phyloP scores from a whole-genome alignment of 2,113 vertebrate species.

The Trachemys scripta region DNA sequence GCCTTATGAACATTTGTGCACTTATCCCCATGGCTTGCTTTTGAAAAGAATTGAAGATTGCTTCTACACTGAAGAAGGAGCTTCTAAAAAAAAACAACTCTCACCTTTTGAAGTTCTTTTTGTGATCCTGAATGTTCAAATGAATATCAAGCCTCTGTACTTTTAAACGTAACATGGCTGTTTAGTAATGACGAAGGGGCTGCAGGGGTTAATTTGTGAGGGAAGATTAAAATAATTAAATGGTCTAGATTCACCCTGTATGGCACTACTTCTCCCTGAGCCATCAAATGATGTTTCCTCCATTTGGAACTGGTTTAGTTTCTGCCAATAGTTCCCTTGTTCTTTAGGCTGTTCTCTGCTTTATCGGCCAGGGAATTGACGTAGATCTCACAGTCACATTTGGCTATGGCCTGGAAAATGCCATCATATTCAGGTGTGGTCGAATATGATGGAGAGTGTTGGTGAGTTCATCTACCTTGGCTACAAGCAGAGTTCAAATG shows the following conservation, averaged over 20 bases:
- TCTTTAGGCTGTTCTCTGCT: neutral
- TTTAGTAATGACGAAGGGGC: neutral
- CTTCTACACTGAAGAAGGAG: neutral
- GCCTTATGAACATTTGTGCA: conserved; percentile 7
- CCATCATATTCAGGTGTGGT: neutral
- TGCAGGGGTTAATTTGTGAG: neutral
- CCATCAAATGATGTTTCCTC: neutral
- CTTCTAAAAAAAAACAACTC: neutral
- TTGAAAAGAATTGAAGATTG: conserved; percentile 23
- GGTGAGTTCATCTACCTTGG: neutral
- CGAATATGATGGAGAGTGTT: neutral
- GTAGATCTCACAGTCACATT: neutral
- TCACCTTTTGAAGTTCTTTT: conserved; percentile 19
- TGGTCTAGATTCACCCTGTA: neutral
- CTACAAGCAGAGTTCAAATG: neutral
- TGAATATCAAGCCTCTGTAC: neutral
- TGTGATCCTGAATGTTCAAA: conserved; percentile 14
- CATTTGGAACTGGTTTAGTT: neutral
- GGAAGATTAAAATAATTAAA: neutral
- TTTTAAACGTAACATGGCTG: neutral
- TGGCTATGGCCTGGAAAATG: neutral
- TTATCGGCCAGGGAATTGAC: neutral
- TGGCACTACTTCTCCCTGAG: neutral
- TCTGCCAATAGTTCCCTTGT: neutral
- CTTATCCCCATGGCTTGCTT: neutral